Percentiles rank a stretch among this genome's conserved stretches.
phyloP scores from a whole-genome alignment of 2,888 invertebrate genomes.

The Griposia aprilina region DNA sequence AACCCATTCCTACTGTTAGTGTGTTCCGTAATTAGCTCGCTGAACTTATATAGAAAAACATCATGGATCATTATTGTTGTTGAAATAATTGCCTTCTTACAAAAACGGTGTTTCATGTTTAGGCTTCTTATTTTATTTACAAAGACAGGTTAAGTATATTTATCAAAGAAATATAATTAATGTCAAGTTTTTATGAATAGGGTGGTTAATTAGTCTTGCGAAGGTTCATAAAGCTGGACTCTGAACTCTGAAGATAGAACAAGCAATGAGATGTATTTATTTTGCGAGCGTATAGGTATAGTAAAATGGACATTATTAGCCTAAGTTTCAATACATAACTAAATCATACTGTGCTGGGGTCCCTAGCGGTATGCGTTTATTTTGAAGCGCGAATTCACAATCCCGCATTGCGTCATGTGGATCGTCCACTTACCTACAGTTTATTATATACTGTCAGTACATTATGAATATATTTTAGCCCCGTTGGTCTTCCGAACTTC shows the following conservation, averaged over 20 bases:
- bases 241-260: not conserved
- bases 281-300: not conserved
- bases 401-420: constrained; percentile 14
- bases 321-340: not conserved
- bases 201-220: not conserved
- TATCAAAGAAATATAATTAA: constrained; percentile 1
- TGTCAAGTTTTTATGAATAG: constrained; percentile 3
- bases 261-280: not conserved
- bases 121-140: not conserved
- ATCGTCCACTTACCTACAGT: constrained; percentile 10
- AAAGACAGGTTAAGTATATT: not conserved
- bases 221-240: not conserved
- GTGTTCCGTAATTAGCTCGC: too few relatives aligned
- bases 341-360: not conserved
- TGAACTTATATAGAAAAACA: too few relatives aligned
- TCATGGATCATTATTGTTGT: not conserved
- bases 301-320: not conserved
- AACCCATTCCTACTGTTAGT: too few relatives aligned
- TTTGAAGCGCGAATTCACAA: not conserved
- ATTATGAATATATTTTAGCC: not conserved
- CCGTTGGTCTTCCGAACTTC: not conserved
- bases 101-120: not conserved
- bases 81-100: not conserved
- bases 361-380: constrained; percentile 5
- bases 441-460: not conserved